Conservation (phyloP, 2,888 invertebrate species). For the Eristalis tenax region DNA sequence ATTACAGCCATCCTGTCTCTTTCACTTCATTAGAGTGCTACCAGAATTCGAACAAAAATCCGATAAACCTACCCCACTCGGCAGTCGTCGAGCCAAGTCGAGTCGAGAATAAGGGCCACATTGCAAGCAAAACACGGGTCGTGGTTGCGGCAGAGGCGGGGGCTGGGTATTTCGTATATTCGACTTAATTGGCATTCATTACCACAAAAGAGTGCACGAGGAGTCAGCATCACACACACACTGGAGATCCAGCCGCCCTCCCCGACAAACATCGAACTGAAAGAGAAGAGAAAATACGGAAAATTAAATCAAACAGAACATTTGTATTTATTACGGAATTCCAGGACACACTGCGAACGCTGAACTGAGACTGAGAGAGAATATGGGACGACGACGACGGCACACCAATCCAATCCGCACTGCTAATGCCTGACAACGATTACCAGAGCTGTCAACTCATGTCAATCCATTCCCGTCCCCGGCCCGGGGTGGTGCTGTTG, state of each 20-base stretch:
- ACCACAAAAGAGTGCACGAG: conserved; percentile 45
- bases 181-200: conserved; percentile 69
- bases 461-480: conserved; percentile 18
- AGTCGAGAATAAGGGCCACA: conserved; percentile 3
- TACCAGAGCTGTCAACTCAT: conserved; percentile 36
- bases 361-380: not conserved
- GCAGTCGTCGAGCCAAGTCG: not conserved
- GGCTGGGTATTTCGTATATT: conserved; percentile 36
- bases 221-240: not conserved
- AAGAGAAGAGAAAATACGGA: conserved; percentile 34
- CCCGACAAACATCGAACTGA: not conserved
- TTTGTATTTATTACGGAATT: conserved; percentile 51
- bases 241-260: not conserved
- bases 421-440: conserved; percentile 34
- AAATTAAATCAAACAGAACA: conserved; percentile 60
- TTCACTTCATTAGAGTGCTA: conserved; percentile 39
- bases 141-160: not conserved
- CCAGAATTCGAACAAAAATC: conserved; percentile 29
- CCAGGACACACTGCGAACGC: not conserved
- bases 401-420: not conserved
- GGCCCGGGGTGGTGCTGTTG: not conserved
- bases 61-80: conserved; percentile 38
- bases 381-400: not conserved
- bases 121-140: not conserved
- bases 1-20: conserved; percentile 6